These are phyloP conservation scores for Drymonia ruficornis DNA, from an alignment of 2,888 invertebrate species.

Conservation along the genomic window DNA sequence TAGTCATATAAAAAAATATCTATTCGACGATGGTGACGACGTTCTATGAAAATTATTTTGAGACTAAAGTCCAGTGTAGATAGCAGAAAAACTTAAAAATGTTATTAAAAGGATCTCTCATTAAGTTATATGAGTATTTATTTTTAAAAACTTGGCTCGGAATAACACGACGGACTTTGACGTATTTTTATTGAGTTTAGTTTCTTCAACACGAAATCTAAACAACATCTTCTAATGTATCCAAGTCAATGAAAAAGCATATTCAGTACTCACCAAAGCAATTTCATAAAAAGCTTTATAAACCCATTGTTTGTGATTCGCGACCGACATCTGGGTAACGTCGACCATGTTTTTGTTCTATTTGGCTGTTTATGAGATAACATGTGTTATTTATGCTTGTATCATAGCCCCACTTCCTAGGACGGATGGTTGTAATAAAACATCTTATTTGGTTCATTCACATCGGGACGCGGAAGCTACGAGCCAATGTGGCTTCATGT, in stretches of 20 bases:
- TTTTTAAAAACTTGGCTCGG: too few species aligned
- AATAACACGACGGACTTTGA: too few species aligned
- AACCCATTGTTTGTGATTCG: conserved; percentile 5
- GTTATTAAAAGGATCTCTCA: too few species aligned
- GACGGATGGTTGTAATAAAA: conserved; percentile 6
- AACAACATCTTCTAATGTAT: too few species aligned
- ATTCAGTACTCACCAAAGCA: neutral
- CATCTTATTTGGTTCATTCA: conserved; percentile 5
- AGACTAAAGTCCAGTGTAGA: too few species aligned
- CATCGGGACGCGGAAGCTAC: neutral
- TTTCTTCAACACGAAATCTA: too few species aligned
- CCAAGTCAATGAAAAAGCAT: neutral
- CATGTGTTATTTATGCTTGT: conserved; percentile 6
- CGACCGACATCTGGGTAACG: conserved; percentile 5
- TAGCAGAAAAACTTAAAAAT: too few species aligned
- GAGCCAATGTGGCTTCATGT: neutral
- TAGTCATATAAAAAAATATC: too few species aligned
- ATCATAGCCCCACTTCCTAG: neutral
- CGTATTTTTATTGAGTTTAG: too few species aligned
- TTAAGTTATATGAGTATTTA: too few species aligned
- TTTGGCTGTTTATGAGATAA: conserved; percentile 6
- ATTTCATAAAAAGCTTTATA: conserved; percentile 2
- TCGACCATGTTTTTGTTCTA: conserved; percentile 1
- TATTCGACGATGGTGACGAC: too few species aligned
- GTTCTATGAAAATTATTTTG: too few species aligned